phyloP scores from a whole-genome alignment of 2,888 invertebrate species.

The Zygaena filipendulae region DNA sequence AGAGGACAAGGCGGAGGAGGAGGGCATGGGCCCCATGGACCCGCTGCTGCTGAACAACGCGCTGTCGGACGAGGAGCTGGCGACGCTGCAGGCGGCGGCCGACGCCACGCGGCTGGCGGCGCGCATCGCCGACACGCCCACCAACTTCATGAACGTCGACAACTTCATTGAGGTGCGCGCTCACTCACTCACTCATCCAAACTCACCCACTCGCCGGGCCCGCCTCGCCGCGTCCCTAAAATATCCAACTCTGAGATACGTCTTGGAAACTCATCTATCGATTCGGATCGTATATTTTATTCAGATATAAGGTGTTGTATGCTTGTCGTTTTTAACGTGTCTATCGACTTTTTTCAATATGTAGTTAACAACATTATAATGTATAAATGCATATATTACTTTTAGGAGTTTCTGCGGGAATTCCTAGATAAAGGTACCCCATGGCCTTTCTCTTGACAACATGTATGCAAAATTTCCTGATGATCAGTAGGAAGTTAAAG shows the following conservation, averaged over 20 bases:
- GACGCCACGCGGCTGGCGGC: conserved; percentile 79
- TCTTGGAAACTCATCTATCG: too few species aligned
- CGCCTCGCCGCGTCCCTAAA: not conserved
- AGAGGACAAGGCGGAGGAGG: conserved; percentile 23
- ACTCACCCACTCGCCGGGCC: not conserved
- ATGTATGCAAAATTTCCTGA: too few species aligned
- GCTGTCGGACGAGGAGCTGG: conserved; percentile 60
- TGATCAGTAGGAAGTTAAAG: too few species aligned
- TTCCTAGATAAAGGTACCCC: too few species aligned
- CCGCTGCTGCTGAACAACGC: conserved; percentile 26
- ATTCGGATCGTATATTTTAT: too few species aligned
- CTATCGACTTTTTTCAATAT: not conserved
- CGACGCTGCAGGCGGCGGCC: conserved; percentile 66
- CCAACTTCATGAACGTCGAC: conserved; percentile 86
- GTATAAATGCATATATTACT: too few species aligned
- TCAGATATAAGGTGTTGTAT: too few species aligned
- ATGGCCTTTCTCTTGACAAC: too few species aligned
- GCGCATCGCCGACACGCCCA: conserved; percentile 86
- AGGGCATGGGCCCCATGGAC: conserved; percentile 23
- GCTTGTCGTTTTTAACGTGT: too few species aligned
- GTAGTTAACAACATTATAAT: not conserved
- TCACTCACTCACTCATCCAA: too few species aligned
- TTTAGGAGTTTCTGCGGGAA: too few species aligned
- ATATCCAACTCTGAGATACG: too few species aligned
- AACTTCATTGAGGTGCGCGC: conserved; percentile 82